These are phyloP conservation scores for Lasaia peninsularis DNA, from an alignment of 1,140 invertebrate genomes.

Conservation along the genomic window DNA sequence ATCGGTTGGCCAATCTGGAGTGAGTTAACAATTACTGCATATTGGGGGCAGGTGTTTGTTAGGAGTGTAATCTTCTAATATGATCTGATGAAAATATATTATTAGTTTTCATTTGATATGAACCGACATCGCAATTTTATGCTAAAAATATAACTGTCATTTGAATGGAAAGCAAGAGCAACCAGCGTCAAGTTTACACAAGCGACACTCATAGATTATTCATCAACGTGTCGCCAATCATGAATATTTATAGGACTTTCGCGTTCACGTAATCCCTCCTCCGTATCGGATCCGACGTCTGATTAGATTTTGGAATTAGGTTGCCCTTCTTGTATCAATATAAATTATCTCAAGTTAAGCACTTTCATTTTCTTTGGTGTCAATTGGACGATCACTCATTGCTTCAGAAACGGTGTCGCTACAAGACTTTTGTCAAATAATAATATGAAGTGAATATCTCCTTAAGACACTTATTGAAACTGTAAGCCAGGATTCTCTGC, in stretches of 20 bases:
- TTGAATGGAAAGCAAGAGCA: constrained; percentile 33
- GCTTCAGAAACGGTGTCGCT: too few relatives aligned
- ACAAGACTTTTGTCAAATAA: too few relatives aligned
- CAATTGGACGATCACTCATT: too few relatives aligned
- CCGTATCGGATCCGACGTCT: constrained; percentile 30
- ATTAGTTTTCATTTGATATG: not conserved
- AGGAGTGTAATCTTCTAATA: too few relatives aligned
- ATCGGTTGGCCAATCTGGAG: too few relatives aligned
- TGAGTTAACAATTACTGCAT: too few relatives aligned
- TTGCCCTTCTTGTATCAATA: not conserved
- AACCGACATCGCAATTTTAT: not conserved
- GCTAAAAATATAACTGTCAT: constrained; percentile 10
- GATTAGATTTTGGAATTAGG: constrained; percentile 33
- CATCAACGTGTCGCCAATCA: constrained; percentile 42
- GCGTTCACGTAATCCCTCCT: constrained; percentile 46
- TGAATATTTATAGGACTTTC: constrained; percentile 63
- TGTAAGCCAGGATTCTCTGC: too few relatives aligned
- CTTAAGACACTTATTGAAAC: too few relatives aligned
- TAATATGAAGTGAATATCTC: too few relatives aligned
- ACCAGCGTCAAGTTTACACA: constrained; percentile 31
- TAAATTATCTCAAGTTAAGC: not conserved
- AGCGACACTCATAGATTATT: constrained; percentile 48
- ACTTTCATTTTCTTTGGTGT: too few relatives aligned
- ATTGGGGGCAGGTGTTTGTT: too few relatives aligned
- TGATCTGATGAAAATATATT: too few relatives aligned